Percentiles rank a stretch among this genome's conserved stretches.
phyloP scores from a whole-genome alignment of 2,888 invertebrate species.

The Synergus japonicus region DNA sequence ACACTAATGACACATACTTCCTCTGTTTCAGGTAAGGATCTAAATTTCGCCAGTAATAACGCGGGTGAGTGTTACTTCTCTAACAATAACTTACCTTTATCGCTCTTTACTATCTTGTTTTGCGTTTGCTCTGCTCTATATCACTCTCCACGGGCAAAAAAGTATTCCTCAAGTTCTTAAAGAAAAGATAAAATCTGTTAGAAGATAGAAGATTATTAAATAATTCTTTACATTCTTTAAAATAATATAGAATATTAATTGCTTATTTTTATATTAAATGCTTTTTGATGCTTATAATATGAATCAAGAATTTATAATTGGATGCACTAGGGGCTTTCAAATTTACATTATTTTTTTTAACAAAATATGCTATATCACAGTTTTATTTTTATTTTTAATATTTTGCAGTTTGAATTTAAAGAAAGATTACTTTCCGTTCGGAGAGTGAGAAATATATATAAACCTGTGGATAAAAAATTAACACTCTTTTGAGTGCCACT shows the following conservation, averaged over 20 bases:
- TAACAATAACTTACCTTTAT: conserved; percentile 63
- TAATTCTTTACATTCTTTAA: background rate
- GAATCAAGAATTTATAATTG: background rate
- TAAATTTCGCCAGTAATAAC: conserved; percentile 75
- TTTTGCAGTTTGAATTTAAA: background rate
- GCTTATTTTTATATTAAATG: background rate
- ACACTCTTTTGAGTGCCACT: conserved; percentile 2
- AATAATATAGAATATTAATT: background rate
- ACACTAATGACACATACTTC: conserved; percentile 54
- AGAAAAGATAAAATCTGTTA: background rate
- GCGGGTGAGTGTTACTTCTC: conserved; percentile 74
- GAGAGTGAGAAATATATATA: background rate
- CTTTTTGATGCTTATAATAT: background rate
- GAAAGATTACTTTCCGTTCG: background rate
- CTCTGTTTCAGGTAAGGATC: conserved; percentile 76
- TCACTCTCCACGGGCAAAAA: conserved; percentile 12
- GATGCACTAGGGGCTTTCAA: background rate
- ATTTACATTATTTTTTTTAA: background rate
- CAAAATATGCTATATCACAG: background rate
- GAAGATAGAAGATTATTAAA: background rate
- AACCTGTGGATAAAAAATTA: conserved; percentile 12
- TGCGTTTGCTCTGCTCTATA: conserved; percentile 6
- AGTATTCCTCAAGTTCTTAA: background rate
- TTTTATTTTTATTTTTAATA: background rate
- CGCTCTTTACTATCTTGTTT: conserved; percentile 42